phyloP scores from a whole-genome alignment of 2,797 vertebrate genomes.

The Neomorphus geoffroyi region DNA sequence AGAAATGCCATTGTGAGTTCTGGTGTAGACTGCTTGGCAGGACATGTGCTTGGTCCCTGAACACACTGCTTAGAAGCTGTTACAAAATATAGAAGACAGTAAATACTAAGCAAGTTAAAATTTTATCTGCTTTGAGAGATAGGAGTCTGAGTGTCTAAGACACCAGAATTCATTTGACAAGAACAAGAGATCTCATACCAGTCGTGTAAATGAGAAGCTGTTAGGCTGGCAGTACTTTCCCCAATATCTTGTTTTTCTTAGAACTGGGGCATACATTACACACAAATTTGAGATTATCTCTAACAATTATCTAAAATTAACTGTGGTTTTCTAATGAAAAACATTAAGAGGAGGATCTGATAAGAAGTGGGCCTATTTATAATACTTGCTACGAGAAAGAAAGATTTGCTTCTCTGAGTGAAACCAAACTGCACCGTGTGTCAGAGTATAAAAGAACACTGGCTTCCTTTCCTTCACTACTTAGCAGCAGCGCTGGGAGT shows the following conservation, averaged over 20 bases:
- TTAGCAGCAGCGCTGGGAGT: conserved; percentile 8
- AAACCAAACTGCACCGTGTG: not conserved
- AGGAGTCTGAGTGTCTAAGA: conserved; percentile 23
- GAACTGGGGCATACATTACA: conserved; percentile 71
- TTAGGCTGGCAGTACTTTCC: conserved; percentile 38
- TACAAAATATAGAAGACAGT: conserved; percentile 35
- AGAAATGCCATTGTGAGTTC: conserved; percentile 32
- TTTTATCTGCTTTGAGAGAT: conserved; percentile 39
- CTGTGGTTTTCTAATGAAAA: conserved; percentile 82
- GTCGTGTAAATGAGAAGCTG: conserved; percentile 48
- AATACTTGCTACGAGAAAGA: conserved; percentile 49
- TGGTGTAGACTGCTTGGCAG: conserved; percentile 10
- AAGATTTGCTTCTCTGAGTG: conserved; percentile 8
- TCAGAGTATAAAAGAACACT: not conserved
- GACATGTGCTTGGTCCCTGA: conserved; percentile 24
- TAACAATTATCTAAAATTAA: conserved; percentile 81
- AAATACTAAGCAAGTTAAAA: conserved; percentile 15
- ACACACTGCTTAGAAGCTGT: conserved; percentile 26
- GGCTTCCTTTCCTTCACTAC: conserved; percentile 26
- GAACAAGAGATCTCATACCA: not conserved
- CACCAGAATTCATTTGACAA: conserved; percentile 19
- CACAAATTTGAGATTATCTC: conserved; percentile 79
- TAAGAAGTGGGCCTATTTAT: conserved; percentile 75
- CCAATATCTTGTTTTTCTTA: conserved; percentile 72
- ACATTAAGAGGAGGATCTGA: conserved; percentile 78